Evolutionary conservation across 2,113 vertebrate genomes (phyloP), one percentile per base, ranked within the genome.

Genomic region (Nothobranchius furzeri): DNA sequence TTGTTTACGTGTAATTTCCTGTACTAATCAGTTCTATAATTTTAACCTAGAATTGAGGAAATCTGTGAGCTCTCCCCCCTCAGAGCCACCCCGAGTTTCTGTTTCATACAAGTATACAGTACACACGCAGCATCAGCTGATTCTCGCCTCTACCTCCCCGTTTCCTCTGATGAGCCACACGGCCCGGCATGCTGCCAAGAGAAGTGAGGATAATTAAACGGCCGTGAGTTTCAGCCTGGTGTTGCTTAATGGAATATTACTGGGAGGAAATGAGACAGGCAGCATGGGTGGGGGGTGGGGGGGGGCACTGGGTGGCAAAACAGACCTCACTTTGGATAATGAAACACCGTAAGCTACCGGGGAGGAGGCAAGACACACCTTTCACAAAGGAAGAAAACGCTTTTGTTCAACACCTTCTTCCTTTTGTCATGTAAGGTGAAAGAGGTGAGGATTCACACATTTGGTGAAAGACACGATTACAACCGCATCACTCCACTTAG

Each of bases 151-250:
- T 24, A 4, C 66, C 15, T 64, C 61, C 75, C 60, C 49, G 30
- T 75, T 84, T 73, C 45, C 50, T 84, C 70, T 89, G 88, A 90
- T 88, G 85, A 88, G 86, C 85, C 85, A 77, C 90, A 85, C 77
- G 58, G 69, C 69, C 83, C 79, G 51, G 85, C 82, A 58, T 80
- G 76, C 83, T 76, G 89, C 79, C 82, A 88, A 79, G 12, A 76
- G 76, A 88, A 86, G 68, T 70, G 74, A 80, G 73, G 83, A 81
- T 92, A 92, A 93, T 93, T 93, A 91, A 92, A 90, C 78, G 81
- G 66, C 84, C 84, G 89, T 77, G 57, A 91, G 89, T 92, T 89
- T 90, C 85, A 90, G 73, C 79, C 78, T 76, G 74, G 83, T 76
- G 75, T 86, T 78, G 74, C 82, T 83, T 92, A 91, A 91, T 92